phyloP scores from a whole-genome alignment of 2,888 invertebrate genomes.

The Troides helena region DNA sequence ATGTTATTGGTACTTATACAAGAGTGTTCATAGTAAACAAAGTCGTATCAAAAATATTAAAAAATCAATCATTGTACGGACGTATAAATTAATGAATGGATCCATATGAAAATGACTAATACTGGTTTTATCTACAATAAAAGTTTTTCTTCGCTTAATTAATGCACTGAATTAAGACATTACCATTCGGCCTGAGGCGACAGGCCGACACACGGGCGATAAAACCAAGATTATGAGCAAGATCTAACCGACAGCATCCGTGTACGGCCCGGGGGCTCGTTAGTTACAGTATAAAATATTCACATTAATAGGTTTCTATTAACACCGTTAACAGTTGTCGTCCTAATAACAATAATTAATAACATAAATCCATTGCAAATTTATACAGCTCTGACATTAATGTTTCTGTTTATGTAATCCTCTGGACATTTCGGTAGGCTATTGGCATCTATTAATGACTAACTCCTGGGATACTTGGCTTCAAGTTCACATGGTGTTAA shows the following conservation, averaged over 20 bases:
- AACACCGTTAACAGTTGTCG: slow-evolving; percentile 21
- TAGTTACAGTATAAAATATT: slow-evolving; percentile 19
- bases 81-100: not conserved
- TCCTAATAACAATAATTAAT: slow-evolving; percentile 10
- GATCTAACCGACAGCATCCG: slow-evolving; percentile 24
- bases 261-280: slow-evolving; percentile 17
- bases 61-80: not conserved
- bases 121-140: slow-evolving; percentile 1
- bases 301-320: slow-evolving; percentile 26
- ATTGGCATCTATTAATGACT: too few species aligned
- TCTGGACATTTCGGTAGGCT: not conserved
- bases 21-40: not conserved
- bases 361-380: slow-evolving; percentile 6
- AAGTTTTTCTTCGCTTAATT: slow-evolving; percentile 11
- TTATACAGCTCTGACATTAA: not conserved
- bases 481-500: too few species aligned
- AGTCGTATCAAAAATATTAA: not conserved
- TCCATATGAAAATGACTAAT: not conserved
- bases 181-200: slow-evolving; percentile 6
- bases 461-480: too few species aligned
- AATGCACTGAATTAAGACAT: slow-evolving; percentile 24
- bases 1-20: not conserved
- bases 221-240: slow-evolving; percentile 18
- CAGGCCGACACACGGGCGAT: slow-evolving; percentile 7
- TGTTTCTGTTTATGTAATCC: slow-evolving; percentile 3